These are phyloP conservation scores for Stegodyphus mimosarum DNA, from an alignment of 1,140 invertebrate genomes.

Conservation along the genomic window DNA sequence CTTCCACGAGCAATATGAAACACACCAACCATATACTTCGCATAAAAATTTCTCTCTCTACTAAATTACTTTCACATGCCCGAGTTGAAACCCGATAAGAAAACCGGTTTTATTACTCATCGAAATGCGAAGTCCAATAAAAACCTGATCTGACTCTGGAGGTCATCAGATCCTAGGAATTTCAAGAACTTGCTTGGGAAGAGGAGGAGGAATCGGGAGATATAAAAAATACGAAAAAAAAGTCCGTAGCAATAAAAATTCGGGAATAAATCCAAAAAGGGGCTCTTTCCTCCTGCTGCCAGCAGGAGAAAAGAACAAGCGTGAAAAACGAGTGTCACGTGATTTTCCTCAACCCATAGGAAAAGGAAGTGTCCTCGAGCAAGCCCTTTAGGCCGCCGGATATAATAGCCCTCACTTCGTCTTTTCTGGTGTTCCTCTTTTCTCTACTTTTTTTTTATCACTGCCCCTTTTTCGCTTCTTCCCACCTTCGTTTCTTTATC, in stretches of 20 bases:
- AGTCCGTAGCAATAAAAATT: conserved; percentile 41
- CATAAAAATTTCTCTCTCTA: conserved; percentile 30
- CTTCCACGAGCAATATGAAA: too few species aligned
- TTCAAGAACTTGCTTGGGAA: conserved; percentile 8
- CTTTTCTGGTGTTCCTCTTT: not conserved
- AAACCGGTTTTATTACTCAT: conserved; percentile 56
- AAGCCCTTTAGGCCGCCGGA: conserved; percentile 39
- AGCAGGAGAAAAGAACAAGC: conserved; percentile 48
- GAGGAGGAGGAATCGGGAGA: not conserved
- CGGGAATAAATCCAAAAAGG: conserved; percentile 43
- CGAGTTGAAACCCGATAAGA: conserved; percentile 42
- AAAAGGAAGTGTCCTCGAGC: conserved; percentile 53
- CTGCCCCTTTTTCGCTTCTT: not conserved
- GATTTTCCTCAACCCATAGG: conserved; percentile 31
- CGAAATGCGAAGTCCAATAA: conserved; percentile 57
- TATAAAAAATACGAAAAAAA: conserved; percentile 11
- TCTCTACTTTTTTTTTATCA: conserved; percentile 1
- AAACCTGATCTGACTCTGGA: conserved; percentile 41
- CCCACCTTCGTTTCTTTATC: conserved; percentile 40
- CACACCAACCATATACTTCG: not conserved
- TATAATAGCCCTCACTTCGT: conserved; percentile 51
- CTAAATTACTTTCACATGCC: conserved; percentile 32
- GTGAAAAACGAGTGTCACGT: conserved; percentile 57
- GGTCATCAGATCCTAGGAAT: conserved; percentile 31
- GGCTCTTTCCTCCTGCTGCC: conserved; percentile 23